These are phyloP conservation scores for Solen grandis DNA, from an alignment of 1,140 invertebrate species.

Conservation along the genomic window DNA sequence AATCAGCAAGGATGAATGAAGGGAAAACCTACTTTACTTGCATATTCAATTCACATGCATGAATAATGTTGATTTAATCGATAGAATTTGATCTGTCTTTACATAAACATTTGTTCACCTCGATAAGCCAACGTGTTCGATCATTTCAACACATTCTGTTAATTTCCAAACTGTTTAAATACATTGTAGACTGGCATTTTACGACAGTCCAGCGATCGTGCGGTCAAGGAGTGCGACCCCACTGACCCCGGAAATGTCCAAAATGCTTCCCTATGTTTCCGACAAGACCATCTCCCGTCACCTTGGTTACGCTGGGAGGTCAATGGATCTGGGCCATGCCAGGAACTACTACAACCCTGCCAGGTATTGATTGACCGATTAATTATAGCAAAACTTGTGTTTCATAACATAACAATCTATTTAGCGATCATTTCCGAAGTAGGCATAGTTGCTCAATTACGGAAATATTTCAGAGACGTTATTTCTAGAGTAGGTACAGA, in stretches of 20 bases:
- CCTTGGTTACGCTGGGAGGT: slow-evolving; percentile 69
- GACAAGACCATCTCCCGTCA: slow-evolving; percentile 75
- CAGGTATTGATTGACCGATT: too few species aligned
- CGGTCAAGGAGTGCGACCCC: slow-evolving; percentile 76
- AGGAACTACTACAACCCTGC: slow-evolving; percentile 77
- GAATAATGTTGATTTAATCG: background rate
- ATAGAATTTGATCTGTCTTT: background rate
- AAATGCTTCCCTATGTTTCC: slow-evolving; percentile 74
- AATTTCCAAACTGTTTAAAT: background rate
- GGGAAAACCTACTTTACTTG: background rate
- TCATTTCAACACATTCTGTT: too few species aligned
- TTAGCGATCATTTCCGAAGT: background rate
- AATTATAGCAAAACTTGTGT: background rate
- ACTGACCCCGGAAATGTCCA: slow-evolving; percentile 74
- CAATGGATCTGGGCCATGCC: slow-evolving; percentile 74
- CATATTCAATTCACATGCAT: background rate
- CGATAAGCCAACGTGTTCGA: background rate
- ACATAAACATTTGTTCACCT: background rate
- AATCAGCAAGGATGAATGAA: background rate
- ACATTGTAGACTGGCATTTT: slow-evolving; percentile 70
- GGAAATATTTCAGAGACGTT: too few species aligned
- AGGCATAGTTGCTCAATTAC: background rate
- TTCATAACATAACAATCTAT: background rate
- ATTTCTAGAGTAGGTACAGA: too few species aligned
- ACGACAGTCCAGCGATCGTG: slow-evolving; percentile 68